These are phyloP conservation scores for Synchiropus splendidus DNA, from an alignment of 2,113 vertebrate species.

Conservation along the genomic window DNA sequence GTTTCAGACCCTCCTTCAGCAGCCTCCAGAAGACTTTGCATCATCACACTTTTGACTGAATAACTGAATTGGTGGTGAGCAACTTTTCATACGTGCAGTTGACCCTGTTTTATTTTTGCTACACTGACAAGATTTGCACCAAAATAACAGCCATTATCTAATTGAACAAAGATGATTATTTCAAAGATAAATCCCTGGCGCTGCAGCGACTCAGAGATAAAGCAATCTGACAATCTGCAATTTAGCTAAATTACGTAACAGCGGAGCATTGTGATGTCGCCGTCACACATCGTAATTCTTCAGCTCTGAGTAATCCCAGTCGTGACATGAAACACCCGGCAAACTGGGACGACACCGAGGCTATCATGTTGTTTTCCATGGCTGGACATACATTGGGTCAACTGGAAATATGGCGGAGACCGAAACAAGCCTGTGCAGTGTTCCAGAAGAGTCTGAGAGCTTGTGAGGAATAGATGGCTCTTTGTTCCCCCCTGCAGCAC, in stretches of 20 bases:
- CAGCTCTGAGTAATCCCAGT: too few relatives aligned
- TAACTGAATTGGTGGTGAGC: too few relatives aligned
- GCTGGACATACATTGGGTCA: constrained; percentile 39
- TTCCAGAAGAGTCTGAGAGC: constrained; percentile 50
- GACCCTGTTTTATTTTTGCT: not conserved
- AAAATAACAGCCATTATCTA: constrained; percentile 19
- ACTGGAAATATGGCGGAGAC: constrained; percentile 49
- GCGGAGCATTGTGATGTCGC: not conserved
- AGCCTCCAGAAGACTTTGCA: not conserved
- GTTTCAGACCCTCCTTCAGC: not conserved
- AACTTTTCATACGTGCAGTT: too few relatives aligned
- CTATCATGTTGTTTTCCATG: constrained; percentile 36
- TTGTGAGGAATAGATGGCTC: constrained; percentile 43
- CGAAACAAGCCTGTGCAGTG: constrained; percentile 45
- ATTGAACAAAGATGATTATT: constrained; percentile 21
- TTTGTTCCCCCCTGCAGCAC: constrained; percentile 46
- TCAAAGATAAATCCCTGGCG: constrained; percentile 3
- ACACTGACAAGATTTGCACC: constrained; percentile 1
- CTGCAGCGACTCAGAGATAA: too few relatives aligned
- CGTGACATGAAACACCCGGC: too few relatives aligned
- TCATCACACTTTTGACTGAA: not conserved
- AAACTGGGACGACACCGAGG: constrained; percentile 22
- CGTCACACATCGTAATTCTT: not conserved
- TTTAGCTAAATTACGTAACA: not conserved
- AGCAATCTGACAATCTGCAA: constrained; percentile 7